phyloP scores from a whole-genome alignment of 1,140 invertebrate species.

The Epicauta chinensis region DNA sequence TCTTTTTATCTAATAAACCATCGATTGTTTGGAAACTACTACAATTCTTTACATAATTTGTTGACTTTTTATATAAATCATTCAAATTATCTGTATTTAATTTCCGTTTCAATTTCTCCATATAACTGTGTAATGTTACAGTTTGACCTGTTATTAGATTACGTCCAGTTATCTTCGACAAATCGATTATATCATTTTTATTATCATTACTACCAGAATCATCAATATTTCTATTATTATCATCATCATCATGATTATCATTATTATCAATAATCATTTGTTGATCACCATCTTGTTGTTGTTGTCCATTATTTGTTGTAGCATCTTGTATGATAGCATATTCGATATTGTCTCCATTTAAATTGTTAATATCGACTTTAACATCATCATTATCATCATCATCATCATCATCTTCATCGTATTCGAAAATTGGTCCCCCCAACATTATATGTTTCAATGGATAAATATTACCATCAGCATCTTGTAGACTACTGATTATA shows the following conservation, averaged over 20 bases:
- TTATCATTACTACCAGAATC: neutral
- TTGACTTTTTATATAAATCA: neutral
- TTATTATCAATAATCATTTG: too few species aligned
- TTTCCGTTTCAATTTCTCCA: slow-evolving; percentile 20
- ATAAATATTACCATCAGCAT: slow-evolving; percentile 13
- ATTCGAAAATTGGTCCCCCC: slow-evolving; percentile 14
- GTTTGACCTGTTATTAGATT: slow-evolving; percentile 28
- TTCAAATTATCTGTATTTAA: neutral
- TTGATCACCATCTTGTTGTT: too few species aligned
- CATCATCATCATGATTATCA: too few species aligned
- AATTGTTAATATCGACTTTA: neutral
- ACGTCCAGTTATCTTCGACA: slow-evolving; percentile 21
- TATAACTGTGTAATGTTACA: slow-evolving; percentile 21
- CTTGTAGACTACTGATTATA: neutral
- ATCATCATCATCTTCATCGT: slow-evolving; percentile 1
- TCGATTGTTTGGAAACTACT: neutral
- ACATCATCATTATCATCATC: neutral
- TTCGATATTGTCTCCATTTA: slow-evolving; percentile 4
- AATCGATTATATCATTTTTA: slow-evolving; percentile 3
- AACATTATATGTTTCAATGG: slow-evolving; percentile 15
- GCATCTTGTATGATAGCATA: slow-evolving; percentile 23
- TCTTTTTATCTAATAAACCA: slow-evolving; percentile 26
- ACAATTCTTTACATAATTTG: neutral
- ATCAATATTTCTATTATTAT: neutral
- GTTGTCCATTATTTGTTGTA: neutral